Evolutionary conservation across 2,113 vertebrate genomes (phyloP), one percentile per base, ranked within the genome.

Genomic region (Phyllostomus discolor): DNA sequence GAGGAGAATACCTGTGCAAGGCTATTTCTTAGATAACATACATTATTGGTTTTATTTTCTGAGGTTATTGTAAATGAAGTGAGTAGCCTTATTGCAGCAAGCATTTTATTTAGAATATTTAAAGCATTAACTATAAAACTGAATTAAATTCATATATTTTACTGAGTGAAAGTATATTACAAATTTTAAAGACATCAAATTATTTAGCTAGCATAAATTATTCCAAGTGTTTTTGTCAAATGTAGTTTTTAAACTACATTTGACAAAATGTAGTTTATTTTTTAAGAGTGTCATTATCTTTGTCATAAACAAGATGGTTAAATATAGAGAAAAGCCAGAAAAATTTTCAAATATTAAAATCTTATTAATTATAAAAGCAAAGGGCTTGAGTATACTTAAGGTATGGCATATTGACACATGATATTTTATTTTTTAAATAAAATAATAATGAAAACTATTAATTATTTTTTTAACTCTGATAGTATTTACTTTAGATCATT

Each of bases 11-110:
- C 1, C 8, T 4, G 10, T 0, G 12, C 79, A 48, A 76, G n/a
- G 10, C 6, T 41, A 20, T 66, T 75, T 94, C 16, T 69, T 86
- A 38, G 11, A 10, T 19, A 14, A 76, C 64, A 48, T 4, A 57
- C 43, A 73, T 73, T 59, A 75, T 96, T 5, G 15, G 91, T 91
- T 96, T 85, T 50, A 43, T 93, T 85, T 96, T 46, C 24, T 70
- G 7, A 57, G 8, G 33, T 46, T 92, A 83, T 48, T 82, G 0
- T 81, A 78, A 79, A 10, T 83, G 35, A 87, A 84, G 1, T 75
- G 59, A 88, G 28, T 57, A n/a, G 10, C 22, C 12, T 59, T 84
- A 91, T 3, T 83, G 31, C 66, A 76, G 16, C 10, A 33, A 64
- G n/a, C 4, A 81, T 78, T 86, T 76, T 78, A 41, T 88, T 85